These are phyloP conservation scores for Bagarius yarrelli DNA, from an alignment of 2,113 vertebrate genomes.

Conservation along the genomic window DNA sequence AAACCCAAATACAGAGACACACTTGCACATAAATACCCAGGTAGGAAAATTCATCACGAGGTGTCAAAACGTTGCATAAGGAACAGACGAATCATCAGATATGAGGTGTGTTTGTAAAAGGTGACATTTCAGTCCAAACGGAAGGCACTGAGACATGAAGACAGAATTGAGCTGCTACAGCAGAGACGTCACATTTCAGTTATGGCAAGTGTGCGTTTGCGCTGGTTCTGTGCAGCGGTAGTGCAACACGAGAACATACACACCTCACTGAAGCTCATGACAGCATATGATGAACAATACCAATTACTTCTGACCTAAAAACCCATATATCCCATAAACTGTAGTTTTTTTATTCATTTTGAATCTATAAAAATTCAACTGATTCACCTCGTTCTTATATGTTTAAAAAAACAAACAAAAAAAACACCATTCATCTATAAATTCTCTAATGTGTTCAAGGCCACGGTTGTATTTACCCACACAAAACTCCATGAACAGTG, in stretches of 20 bases:
- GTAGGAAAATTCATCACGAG: slow-evolving; percentile 31
- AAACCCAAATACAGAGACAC: background rate
- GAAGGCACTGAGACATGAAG: slow-evolving; percentile 66
- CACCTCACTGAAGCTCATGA: background rate
- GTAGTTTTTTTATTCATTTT: too few species aligned
- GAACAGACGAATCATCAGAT: background rate
- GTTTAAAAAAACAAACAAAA: too few species aligned
- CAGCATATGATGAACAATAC: background rate
- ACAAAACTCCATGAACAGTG: background rate
- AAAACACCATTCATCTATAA: background rate
- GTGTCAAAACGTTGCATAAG: slow-evolving; percentile 21
- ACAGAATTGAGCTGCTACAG: slow-evolving; percentile 12
- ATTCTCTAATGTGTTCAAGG: background rate
- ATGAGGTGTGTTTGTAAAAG: background rate
- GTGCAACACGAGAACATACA: background rate
- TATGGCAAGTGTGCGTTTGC: slow-evolving; percentile 28
- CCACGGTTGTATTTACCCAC: background rate
- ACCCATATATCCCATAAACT: too few species aligned
- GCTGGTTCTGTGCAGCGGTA: background rate
- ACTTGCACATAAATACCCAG: slow-evolving; percentile 13
- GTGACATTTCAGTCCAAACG: slow-evolving; percentile 47
- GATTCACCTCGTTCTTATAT: background rate
- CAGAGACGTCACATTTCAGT: slow-evolving; percentile 12
- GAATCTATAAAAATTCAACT: background rate
- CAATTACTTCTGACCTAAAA: too few species aligned